A percentile compares a stretch with the other conserved stretches of the same genome.
phyloP scores from a whole-genome alignment of 2,113 vertebrate genomes.

The Lipophrys pholis region DNA sequence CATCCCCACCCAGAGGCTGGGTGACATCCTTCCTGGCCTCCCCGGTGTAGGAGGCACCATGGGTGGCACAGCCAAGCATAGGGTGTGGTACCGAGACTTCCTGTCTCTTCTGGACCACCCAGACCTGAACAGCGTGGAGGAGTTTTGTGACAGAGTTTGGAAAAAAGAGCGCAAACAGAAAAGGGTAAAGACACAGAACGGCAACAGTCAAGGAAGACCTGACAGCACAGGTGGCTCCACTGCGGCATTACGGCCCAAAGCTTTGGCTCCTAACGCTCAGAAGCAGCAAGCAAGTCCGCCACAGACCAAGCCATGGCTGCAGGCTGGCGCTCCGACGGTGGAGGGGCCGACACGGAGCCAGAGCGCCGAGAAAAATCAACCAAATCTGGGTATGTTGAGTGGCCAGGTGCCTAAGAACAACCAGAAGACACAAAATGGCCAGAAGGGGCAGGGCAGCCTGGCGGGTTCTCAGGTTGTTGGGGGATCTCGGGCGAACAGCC shows the following conservation, averaged over 20 bases:
- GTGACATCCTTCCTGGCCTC: conserved; percentile 89
- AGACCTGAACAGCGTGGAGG: conserved; percentile 96
- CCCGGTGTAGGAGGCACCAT: conserved; percentile 45
- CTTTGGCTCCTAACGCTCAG: conserved; percentile 65
- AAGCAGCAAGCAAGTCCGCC: conserved; percentile 71
- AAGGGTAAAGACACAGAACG: conserved; percentile 83
- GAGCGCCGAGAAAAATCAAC: conserved; percentile 57
- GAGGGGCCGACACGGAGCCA: conserved; percentile 56
- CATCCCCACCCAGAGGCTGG: conserved; percentile 91
- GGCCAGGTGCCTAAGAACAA: conserved; percentile 58
- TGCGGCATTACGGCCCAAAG: conserved; percentile 49
- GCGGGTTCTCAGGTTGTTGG: conserved; percentile 48
- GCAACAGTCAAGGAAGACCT: conserved; percentile 47
- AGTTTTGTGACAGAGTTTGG: conserved; percentile 98
- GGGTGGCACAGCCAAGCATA: conserved; percentile 86
- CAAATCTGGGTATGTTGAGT: conserved; percentile 33
- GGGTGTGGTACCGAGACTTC: conserved; percentile 97
- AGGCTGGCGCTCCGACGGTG: conserved; percentile 47
- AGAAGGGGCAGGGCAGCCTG: conserved; percentile 50
- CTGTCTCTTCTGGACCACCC: conserved; percentile 97
- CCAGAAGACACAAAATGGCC: conserved; percentile 64
- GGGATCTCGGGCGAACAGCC: conserved; percentile 60
- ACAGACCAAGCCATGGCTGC: conserved; percentile 58
- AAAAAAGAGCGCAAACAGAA: conserved; percentile 96
- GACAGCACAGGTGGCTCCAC: conserved; percentile 11